Evolutionary conservation across 2,797 vertebrate species (phyloP).

Genomic region (Semaprochilodus insignis): DNA sequence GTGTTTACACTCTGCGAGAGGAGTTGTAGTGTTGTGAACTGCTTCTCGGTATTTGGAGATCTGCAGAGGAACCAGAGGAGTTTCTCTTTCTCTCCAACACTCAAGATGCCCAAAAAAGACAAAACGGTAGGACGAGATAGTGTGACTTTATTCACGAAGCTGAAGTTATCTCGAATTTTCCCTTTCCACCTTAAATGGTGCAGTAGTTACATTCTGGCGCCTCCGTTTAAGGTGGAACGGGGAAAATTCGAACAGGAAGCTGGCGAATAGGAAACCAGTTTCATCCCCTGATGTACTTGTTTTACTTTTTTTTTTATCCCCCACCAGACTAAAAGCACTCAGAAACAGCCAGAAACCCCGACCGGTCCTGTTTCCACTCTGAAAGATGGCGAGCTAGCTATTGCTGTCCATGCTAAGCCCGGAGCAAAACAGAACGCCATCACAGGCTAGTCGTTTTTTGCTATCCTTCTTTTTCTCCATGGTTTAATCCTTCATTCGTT

Average conservation of each 20-base stretch:
- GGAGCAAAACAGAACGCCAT: slow-evolving; percentile 86
- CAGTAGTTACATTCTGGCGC: too few species aligned
- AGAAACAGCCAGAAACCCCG: slow-evolving; percentile 45
- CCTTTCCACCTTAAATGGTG: too few species aligned
- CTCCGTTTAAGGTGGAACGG: too few species aligned
- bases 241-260: too few species aligned
- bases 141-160: neutral
- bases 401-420: slow-evolving; percentile 87
- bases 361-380: slow-evolving; percentile 77
- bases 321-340: slow-evolving; percentile 62
- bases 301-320: neutral
- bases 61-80: neutral
- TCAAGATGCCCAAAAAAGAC: slow-evolving; percentile 65
- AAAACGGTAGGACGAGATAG: slow-evolving; percentile 55
- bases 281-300: neutral
- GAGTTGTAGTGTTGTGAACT: neutral
- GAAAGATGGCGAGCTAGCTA: slow-evolving; percentile 77
- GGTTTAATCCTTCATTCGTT: neutral
- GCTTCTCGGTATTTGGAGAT: neutral
- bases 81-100: slow-evolving; percentile 27
- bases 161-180: too few species aligned
- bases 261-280: too few species aligned
- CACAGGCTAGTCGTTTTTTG: slow-evolving; percentile 78
- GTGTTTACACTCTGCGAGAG: slow-evolving; percentile 3
- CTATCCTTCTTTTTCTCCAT: neutral